phyloP scores from a whole-genome alignment of 2,888 invertebrate genomes.

The Ischnus inquisitorius region DNA sequence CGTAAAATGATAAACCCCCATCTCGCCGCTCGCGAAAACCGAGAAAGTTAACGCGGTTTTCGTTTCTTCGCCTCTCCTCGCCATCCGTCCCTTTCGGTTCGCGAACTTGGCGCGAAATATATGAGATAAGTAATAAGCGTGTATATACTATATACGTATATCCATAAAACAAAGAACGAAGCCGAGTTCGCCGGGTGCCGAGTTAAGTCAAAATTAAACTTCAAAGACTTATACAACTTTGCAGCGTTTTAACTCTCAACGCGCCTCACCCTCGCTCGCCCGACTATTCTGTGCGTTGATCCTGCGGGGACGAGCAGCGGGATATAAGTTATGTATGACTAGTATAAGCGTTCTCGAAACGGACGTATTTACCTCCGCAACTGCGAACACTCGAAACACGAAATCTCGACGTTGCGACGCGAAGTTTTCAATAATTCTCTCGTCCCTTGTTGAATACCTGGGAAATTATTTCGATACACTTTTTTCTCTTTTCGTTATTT shows the following conservation, averaged over 20 bases:
- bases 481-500: conserved; percentile 59
- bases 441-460: conserved; percentile 51
- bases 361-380: neutral
- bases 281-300: conserved; percentile 24
- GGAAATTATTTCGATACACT: conserved; percentile 62
- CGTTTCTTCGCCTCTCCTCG: conserved; percentile 7
- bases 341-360: conserved; percentile 9
- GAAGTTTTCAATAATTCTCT: conserved; percentile 74
- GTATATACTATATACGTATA: neutral
- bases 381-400: conserved; percentile 25
- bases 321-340: conserved; percentile 2
- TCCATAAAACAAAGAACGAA: conserved; percentile 61
- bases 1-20: conserved; percentile 72
- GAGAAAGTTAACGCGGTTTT: conserved; percentile 67
- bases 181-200: conserved; percentile 70
- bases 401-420: conserved; percentile 61
- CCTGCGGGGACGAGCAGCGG: conserved; percentile 49
- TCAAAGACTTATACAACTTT: conserved; percentile 79
- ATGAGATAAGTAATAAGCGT: conserved; percentile 25
- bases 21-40: conserved; percentile 43
- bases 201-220: conserved; percentile 79
- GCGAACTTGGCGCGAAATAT: neutral
- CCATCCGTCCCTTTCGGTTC: conserved; percentile 12
- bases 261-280: neutral
- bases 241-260: conserved; percentile 69